These are phyloP conservation scores for Regulus satrapa DNA, from an alignment of 2,113 vertebrate species.

Conservation along the genomic window DNA sequence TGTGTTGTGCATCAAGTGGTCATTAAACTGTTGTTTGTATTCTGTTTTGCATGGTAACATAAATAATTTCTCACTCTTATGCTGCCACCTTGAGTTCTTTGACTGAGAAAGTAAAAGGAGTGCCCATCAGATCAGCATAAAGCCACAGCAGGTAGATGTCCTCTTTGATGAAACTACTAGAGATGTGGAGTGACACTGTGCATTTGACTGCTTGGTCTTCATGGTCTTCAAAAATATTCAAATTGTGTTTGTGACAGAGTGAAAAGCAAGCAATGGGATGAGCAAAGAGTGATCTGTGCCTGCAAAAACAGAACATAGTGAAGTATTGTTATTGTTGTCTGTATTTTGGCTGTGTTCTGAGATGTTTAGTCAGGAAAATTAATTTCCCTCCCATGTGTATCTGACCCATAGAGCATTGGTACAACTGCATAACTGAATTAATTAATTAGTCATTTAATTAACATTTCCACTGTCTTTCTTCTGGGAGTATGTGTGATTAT, in stretches of 20 bases:
- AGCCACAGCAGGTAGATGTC: not conserved
- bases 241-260: not conserved
- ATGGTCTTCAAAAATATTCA: not conserved
- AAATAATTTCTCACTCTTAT: not conserved
- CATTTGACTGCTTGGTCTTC: not conserved
- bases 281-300: not conserved
- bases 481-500: conserved; percentile 17
- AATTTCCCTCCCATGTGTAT: not conserved
- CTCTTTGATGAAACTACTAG: not conserved
- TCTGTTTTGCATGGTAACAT: not conserved
- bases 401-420: not conserved
- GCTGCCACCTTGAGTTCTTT: not conserved
- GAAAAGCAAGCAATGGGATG: not conserved
- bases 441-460: conserved; percentile 34
- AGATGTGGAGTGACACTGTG: not conserved
- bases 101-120: not conserved
- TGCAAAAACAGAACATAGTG: not conserved
- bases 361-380: not conserved
- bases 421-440: not conserved
- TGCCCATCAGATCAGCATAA: not conserved
- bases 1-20: not conserved
- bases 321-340: not conserved
- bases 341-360: not conserved
- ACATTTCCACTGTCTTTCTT: not conserved
- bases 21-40: not conserved